Evolutionary conservation across 2,113 vertebrate species (phyloP), one percentile per base, ranked within the genome.

Genomic region (Elanus axillaris): DNA sequence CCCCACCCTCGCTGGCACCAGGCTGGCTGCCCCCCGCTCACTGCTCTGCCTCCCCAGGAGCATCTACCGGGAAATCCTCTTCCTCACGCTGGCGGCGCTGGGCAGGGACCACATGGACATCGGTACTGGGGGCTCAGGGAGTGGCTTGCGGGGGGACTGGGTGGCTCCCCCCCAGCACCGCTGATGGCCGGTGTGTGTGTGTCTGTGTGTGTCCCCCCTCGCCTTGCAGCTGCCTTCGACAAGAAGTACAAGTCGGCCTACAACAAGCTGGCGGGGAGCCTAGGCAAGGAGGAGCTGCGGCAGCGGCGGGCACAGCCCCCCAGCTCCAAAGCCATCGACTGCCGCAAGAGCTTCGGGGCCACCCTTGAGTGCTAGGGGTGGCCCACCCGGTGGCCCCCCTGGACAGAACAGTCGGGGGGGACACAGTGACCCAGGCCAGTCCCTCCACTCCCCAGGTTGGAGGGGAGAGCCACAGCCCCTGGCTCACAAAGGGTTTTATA

Each of bases 41-140:
- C 31, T 47, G 59, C 59, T 75, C 53, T 42, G 16, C 85, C 52
- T 17, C 50, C 50, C 73, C 87, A 99, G 99, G 98, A 98, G 99
- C 85, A 94, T 99, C 96, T 99, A 99, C 96, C 98, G 99, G 71
- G 99, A 99, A 97, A 98, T 99, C 90, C 98, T 99, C 38, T 99
- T 99, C 97, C 98, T 99, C 83, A 99, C 98, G 0, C 87, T 99
- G 98, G 99, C 99, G n/a, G 99, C 98, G 3, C 98, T 99, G 98
- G 99, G 99, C 81, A 99, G 99, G 97, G 99, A 99, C 68, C 98
- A 99, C 16, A 96, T 99, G 25, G 98, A 99, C 97, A 98, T 98
- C 26, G 98, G 98, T 98, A 86, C 69, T 82, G 45, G 38, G 27
- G 14, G 50, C 27, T 13, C 6, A 16, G 69, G 34, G 34, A 19